Evolutionary conservation across 2,797 vertebrate species (phyloP), one percentile per base, ranked within the genome.

Genomic region (Chaetophractus vellerosus): DNA sequence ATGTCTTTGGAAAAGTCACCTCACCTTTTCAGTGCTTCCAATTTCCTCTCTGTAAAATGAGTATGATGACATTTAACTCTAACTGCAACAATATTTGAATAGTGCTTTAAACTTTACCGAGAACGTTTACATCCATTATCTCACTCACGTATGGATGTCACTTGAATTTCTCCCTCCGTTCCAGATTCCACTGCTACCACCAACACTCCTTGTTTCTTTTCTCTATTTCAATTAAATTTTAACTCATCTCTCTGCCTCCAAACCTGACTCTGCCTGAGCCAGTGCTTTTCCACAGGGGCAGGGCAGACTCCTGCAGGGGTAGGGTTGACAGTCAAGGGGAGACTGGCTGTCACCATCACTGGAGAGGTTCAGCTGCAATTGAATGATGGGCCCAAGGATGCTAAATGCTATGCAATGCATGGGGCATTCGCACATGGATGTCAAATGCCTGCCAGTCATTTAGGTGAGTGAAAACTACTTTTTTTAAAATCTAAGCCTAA

Each of bases 11-110:
- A 91, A 93, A 94, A 94, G 89, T 93, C 88, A 52, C 14, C n/a
- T 66, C 57, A 45, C 68, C 76, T 90, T 90, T 95, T 74, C 59
- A 3, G n/a, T 16, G 63, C 52, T 85, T 94, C 24, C n/a, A 68
- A 88, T 80, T 72, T 72, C 72, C 81, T 88, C 48, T 85, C 80
- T 93, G 68, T 83, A 90, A 88, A 94, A 85, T 71, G 57, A 94
- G 52, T 55, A 50, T 81, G 75, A 79, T 94, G 69, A 91, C 81
- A 92, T 94, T 97, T 95, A 96, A 38, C 83, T 92, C 84, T 38
- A 93, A 55, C 71, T 82, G 82, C 69, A 93, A 72, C 68, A 94
- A 94, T 94, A 95, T 95, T 95, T 97, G 96, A 95, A 93, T 88
- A 94, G 88, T 33, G 45, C 86, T 96, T 91, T 94, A 89, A 93